Evolutionary conservation across 2,888 invertebrate species (phyloP).

Genomic region (Diogma glabrata): DNA sequence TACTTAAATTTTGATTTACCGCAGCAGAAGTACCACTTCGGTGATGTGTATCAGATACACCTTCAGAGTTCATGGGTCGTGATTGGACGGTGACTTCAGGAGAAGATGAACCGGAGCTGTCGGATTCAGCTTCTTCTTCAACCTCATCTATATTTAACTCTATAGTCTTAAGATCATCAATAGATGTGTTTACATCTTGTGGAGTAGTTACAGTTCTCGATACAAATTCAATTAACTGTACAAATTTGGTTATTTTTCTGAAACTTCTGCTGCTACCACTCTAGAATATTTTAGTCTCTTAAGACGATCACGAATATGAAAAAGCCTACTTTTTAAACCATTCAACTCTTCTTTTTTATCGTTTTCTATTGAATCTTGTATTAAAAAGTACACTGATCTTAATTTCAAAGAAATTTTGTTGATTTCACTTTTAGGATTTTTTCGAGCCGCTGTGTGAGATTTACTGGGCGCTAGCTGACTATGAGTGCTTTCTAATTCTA

Average conservation of each 20-base stretch:
- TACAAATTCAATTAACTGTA: not conserved
- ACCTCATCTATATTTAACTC: not conserved
- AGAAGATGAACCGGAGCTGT: not conserved
- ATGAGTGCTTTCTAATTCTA: not conserved
- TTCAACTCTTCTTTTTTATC: not conserved
- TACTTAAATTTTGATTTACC: not conserved
- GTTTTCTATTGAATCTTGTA: not conserved
- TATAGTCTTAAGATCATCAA: not conserved
- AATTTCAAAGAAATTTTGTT: not conserved
- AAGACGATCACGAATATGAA: not conserved
- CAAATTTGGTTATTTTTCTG: not conserved
- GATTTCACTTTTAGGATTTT: not conserved
- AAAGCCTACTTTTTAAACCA: not conserved
- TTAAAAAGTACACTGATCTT: not conserved
- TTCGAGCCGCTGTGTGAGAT: not conserved
- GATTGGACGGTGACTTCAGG: not conserved
- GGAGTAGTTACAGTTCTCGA: not conserved
- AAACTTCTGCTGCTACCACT: not conserved
- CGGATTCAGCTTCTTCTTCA: not conserved
- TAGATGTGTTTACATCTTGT: not conserved
- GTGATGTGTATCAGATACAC: not conserved
- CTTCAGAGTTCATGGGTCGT: not conserved
- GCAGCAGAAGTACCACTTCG: not conserved
- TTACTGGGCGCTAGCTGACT: not conserved
- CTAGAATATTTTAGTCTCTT: not conserved